Evolutionary conservation across 2,797 vertebrate genomes (phyloP).

Genomic region (Scomberomorus guttatus): DNA sequence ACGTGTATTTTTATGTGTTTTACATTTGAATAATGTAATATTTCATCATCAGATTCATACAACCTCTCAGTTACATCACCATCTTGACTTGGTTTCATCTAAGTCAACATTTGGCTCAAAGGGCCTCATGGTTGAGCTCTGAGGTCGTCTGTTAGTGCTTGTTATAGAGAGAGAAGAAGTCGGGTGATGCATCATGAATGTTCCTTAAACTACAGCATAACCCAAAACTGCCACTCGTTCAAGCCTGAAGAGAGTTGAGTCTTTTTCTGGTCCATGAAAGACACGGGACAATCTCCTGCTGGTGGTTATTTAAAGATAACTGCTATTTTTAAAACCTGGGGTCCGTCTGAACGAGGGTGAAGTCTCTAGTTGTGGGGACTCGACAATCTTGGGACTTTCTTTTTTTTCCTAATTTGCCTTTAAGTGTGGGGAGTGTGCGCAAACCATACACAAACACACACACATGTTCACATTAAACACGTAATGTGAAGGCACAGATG

Average conservation of each 20-base stretch:
- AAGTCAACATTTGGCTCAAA: conserved; percentile 24
- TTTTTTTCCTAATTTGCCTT: conserved; percentile 53
- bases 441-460: conserved; percentile 43
- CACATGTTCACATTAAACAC: conserved; percentile 56
- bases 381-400: conserved; percentile 33
- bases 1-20: conserved; percentile 52
- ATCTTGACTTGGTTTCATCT: conserved; percentile 21
- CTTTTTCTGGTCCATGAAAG: conserved; percentile 58
- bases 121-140: conserved; percentile 17
- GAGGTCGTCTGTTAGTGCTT: conserved; percentile 13
- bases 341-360: conserved; percentile 53
- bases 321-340: conserved; percentile 64
- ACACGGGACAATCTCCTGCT: conserved; percentile 49
- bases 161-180: conserved; percentile 34
- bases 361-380: conserved; percentile 60
- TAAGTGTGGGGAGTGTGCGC: conserved; percentile 45
- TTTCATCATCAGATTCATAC: conserved; percentile 36
- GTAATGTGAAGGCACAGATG: conserved; percentile 47
- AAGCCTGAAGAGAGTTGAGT: conserved; percentile 54
- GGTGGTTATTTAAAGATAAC: conserved; percentile 74
- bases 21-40: conserved; percentile 46
- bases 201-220: conserved; percentile 63
- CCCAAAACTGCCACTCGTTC: conserved; percentile 68
- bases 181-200: conserved; percentile 53
- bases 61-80: conserved; percentile 25